These are phyloP conservation scores for Limanda limanda DNA, from an alignment of 2,113 vertebrate species.

Conservation along the genomic window DNA sequence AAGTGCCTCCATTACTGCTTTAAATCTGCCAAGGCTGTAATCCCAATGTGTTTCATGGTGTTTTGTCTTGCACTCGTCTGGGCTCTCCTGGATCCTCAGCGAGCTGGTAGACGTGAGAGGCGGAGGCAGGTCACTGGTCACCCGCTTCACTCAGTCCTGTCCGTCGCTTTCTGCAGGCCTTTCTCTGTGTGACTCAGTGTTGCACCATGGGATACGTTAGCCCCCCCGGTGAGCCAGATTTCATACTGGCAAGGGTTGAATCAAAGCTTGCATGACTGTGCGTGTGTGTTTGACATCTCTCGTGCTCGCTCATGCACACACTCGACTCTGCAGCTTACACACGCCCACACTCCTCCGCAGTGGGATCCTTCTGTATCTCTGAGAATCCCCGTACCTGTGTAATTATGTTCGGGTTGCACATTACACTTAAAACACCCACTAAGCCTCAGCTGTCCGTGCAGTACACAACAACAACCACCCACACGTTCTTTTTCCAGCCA, in stretches of 20 bases:
- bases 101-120: neutral
- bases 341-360: conserved; percentile 53
- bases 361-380: conserved; percentile 47
- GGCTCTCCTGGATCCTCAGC: neutral
- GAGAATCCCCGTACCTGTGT: conserved; percentile 65
- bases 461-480: conserved; percentile 65
- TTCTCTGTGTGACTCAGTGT: conserved; percentile 55
- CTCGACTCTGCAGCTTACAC: neutral
- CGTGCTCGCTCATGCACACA: neutral
- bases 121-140: neutral
- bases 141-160: conserved; percentile 12
- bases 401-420: conserved; percentile 66
- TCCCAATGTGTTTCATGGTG: neutral
- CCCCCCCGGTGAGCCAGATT: conserved; percentile 49
- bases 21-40: neutral
- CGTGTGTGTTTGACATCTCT: conserved; percentile 24
- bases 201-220: conserved; percentile 57
- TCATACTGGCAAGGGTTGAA: conserved; percentile 63
- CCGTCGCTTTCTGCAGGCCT: conserved; percentile 21
- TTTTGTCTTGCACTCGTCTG: neutral
- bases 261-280: conserved; percentile 55
- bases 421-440: conserved; percentile 69
- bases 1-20: conserved; percentile 6
- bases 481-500: conserved; percentile 69
- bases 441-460: conserved; percentile 68